Evolutionary conservation across 2,797 vertebrate species (phyloP).

Genomic region (Aplochiton taeniatus): DNA sequence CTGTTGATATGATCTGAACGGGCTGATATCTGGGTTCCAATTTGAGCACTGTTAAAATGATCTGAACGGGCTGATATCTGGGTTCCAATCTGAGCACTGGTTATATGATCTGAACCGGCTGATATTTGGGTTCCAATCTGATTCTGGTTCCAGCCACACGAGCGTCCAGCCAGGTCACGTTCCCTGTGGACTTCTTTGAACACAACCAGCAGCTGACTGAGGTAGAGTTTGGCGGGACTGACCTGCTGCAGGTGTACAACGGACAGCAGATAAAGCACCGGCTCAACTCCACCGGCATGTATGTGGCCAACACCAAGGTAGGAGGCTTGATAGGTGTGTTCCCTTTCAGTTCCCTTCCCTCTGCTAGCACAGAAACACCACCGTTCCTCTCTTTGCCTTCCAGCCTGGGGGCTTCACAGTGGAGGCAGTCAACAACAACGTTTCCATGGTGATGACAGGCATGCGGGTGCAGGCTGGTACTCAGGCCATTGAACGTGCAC

Average conservation of each 20-base stretch:
- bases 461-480: slow-evolving; percentile 97
- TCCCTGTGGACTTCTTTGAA: slow-evolving; percentile 98
- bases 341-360: too few species aligned
- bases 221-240: slow-evolving; percentile 96
- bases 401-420: slow-evolving; percentile 97
- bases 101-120: not conserved
- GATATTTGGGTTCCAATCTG: slow-evolving; percentile 3
- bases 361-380: too few species aligned
- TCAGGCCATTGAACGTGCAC: slow-evolving; percentile 93
- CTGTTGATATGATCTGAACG: not conserved
- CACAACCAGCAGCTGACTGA: slow-evolving; percentile 98
- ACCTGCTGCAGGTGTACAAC: slow-evolving; percentile 96
- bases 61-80: not conserved
- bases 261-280: slow-evolving; percentile 98
- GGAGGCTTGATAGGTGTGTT: not conserved
- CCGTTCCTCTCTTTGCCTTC: not conserved
- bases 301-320: slow-evolving; percentile 99
- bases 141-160: slow-evolving; percentile 91
- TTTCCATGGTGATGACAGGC: slow-evolving; percentile 98
- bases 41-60: too few species aligned
- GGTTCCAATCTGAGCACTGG: not conserved
- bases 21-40: not conserved
- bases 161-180: slow-evolving; percentile 93
- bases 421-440: slow-evolving; percentile 95
- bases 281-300: slow-evolving; percentile 98